Percentiles rank a stretch among this genome's conserved stretches.
Evolutionary conservation across 2,797 vertebrate genomes (phyloP).

Genomic region (Lepilemur ruficaudatus): DNA sequence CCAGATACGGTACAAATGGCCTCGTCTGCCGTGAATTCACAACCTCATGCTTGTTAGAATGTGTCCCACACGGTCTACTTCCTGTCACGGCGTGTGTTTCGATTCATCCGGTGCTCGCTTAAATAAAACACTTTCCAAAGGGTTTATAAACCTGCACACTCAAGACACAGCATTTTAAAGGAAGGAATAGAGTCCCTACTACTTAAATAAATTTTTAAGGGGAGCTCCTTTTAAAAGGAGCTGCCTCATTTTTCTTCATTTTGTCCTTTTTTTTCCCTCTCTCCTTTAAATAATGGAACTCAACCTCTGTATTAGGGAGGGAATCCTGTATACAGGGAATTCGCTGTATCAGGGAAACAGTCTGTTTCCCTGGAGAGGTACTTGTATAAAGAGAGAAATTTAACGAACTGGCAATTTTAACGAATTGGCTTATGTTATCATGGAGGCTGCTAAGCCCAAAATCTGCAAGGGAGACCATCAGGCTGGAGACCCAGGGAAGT

Average conservation of each 20-base stretch:
- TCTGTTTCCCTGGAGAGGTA: neutral
- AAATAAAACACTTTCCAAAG: constrained; percentile 39
- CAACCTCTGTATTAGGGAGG: neutral
- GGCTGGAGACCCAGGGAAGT: neutral
- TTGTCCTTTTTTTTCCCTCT: neutral
- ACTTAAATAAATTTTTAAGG: neutral
- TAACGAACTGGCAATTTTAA: neutral
- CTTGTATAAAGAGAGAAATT: neutral
- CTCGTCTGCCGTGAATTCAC: neutral
- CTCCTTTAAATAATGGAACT: neutral
- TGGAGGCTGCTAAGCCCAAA: neutral
- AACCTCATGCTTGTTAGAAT: constrained; percentile 11
- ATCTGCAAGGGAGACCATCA: neutral
- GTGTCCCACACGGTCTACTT: neutral
- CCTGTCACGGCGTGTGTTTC: neutral
- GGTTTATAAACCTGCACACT: constrained; percentile 38
- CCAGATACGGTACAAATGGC: neutral
- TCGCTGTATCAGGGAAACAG: too few species aligned
- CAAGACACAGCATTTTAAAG: neutral
- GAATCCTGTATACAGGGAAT: too few species aligned
- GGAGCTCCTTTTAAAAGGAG: neutral
- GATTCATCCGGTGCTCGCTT: constrained; percentile 49
- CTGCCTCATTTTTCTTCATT: neutral
- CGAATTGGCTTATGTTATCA: neutral
- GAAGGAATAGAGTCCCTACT: neutral